Base-by-base conservation (phyloP, 2,113 vertebrate genomes). In the Steatornis caripensis region DNA sequence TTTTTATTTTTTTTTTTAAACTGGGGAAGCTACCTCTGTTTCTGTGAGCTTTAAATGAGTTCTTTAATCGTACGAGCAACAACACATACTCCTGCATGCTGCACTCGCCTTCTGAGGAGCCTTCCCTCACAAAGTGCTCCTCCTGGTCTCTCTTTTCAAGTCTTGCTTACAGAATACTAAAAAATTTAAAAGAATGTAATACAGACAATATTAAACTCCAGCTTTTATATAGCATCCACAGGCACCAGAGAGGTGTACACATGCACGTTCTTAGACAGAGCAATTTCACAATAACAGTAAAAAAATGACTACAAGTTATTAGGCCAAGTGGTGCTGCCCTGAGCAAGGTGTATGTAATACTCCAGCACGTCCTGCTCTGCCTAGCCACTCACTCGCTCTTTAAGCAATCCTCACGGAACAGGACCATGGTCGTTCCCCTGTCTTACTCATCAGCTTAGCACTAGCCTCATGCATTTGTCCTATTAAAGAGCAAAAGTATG, bases 391-490 rank as follows among this genome's bases (percentile, higher is more conserved):
- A 16, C 36, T 34, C 9, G 2, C 37, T 54, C 57, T 29, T 36
- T 14, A 39, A 62, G 36, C 23, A 23, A 15, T 21, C 20, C 36
- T 46, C 2, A 1, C 23, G 49, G 45, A 51, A 48, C 9, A 24
- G 1, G 7, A 39, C 32, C 13, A 26, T 0, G 0, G 48, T 29
- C 0, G 1, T n/a, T 48, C 24, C 41, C 41, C 30, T 13, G 15
- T 34, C 24, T 10, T 22, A 15, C 12, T 32, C 29, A 15, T 24
- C 8, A 5, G 2, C 32, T n/a, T 32, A 27, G 5, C 2, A 0
- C 46, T 12, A 86, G 41, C 30, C 26, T 17, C 21, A 7, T 29
- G 45, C 36, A 18, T 19, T 46, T 32, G 7, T 34, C 49, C 57
- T 39, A 24, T 15, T n/a, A 58, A 84, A 87, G 6, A 32, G 29